Evolutionary conservation across 2,113 vertebrate species (phyloP), one percentile per base, ranked within the genome.

Genomic region (Ammodytes marinus): DNA sequence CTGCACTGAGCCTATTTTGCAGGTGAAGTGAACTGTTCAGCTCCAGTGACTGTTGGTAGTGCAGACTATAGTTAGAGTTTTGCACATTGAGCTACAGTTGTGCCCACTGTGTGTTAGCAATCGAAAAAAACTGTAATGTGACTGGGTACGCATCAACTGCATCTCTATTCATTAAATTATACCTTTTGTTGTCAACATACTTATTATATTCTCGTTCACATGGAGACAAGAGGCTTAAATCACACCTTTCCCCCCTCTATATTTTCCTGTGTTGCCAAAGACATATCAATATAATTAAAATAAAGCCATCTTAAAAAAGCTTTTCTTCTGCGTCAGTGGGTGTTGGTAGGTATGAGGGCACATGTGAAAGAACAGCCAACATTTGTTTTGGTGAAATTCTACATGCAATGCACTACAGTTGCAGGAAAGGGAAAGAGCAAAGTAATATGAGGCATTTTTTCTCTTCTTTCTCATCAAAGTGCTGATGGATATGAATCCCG

Each of bases 181-280:
- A 35, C 15, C n/a, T 42, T 37, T 46, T 61, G 35, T 68, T 77
- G 69, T 83, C 79, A 54, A 75, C 89, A 71, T 86, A 83, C 90
- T 88, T 88, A 90, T 90, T 92, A 90, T 67, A n/a, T 81, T 91
- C 84, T 90, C 88, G 92, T 93, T 92, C 92, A 89, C 86, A 92
- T 74, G 77, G 79, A 91, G 78, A 88, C 87, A 80, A 84, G 86
- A 86, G 80, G 84, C 49, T 35, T 89, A 86, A 80, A 95, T 93
- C 88, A 89, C 75, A 47, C 7, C 70, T 2, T 39, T 71, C 57
- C 40, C 45, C 52, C 58, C 43, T 58, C 53, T 59, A 9, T 65
- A 45, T 69, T 49, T n/a, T 61, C 77, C 43, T 58, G 27, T 46
- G n/a, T 40, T 65, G 58, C 73, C 78, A 78, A 49, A 1, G 45